These are phyloP conservation scores for Pseudoatta argentina DNA, from an alignment of 1,140 invertebrate species.

Conservation along the genomic window DNA sequence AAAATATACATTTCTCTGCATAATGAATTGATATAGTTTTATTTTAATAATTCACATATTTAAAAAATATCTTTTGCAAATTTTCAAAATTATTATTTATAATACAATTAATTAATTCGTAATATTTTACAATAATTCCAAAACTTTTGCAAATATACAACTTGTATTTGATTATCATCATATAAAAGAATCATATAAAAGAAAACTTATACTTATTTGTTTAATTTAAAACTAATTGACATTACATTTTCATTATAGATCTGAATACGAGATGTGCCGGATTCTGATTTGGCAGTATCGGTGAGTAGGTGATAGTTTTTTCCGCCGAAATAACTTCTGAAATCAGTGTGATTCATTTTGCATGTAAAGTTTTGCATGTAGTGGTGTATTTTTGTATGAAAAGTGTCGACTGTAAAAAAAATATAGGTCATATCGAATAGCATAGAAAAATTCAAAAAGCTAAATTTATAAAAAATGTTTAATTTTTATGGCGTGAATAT, in stretches of 20 bases:
- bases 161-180: background rate
- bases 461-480: background rate
- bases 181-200: background rate
- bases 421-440: background rate
- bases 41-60: background rate
- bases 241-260: background rate
- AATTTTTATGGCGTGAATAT: background rate
- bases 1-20: background rate
- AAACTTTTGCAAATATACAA: background rate
- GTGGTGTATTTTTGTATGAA: background rate
- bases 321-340: background rate
- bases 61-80: background rate
- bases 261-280: background rate
- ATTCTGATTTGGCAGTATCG: background rate
- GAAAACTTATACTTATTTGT: too few relatives aligned
- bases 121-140: background rate
- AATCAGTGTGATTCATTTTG: slow-evolving; percentile 1
- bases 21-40: background rate
- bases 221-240: background rate
- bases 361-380: background rate
- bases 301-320: background rate
- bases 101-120: background rate
- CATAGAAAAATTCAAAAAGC: background rate
- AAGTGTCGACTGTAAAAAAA: background rate
- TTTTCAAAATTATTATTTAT: background rate